These are phyloP conservation scores for Gobiocypris rarus DNA, from an alignment of 2,113 vertebrate species.

Conservation along the genomic window DNA sequence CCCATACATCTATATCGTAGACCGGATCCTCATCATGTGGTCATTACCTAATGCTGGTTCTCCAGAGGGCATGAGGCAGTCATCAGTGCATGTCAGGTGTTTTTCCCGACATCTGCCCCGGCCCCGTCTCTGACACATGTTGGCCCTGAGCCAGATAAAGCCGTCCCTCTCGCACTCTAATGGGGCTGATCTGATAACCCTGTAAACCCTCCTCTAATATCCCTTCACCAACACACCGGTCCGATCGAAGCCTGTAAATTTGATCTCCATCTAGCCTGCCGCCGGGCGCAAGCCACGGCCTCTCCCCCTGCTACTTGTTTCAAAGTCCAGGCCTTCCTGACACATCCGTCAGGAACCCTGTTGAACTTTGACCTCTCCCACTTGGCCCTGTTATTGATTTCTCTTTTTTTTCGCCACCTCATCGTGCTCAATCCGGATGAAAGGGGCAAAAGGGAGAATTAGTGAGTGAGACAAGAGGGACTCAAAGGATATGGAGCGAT, in stretches of 20 bases:
- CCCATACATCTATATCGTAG: conserved; percentile 21
- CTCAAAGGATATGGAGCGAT: conserved; percentile 80
- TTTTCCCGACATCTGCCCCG: conserved; percentile 41
- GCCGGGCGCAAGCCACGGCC: conserved; percentile 77
- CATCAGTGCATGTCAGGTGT: conserved; percentile 32
- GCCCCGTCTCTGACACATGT: conserved; percentile 52
- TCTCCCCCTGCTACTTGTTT: conserved; percentile 73
- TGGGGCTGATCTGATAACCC: conserved; percentile 60
- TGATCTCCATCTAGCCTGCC: conserved; percentile 85
- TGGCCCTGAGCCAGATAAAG: conserved; percentile 57
- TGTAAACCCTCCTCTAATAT: conserved; percentile 53
- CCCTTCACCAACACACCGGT: conserved; percentile 57
- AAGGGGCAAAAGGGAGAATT: conserved; percentile 76
- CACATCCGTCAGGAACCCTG: conserved; percentile 89
- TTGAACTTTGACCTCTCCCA: conserved; percentile 86
- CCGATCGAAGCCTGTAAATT: conserved; percentile 88
- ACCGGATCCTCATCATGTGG: background rate
- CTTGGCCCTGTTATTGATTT: conserved; percentile 86
- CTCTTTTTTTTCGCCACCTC: conserved; percentile 68
- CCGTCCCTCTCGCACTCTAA: conserved; percentile 43
- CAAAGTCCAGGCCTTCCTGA: conserved; percentile 83
- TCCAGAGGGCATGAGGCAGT: conserved; percentile 19
- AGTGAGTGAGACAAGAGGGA: conserved; percentile 77
- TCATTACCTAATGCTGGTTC: conserved; percentile 37
- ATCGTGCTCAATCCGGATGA: conserved; percentile 83